A percentile compares a stretch with the other conserved stretches of the same genome.
These are phyloP conservation scores for Nicator chloris DNA, from an alignment of 2,113 vertebrate species.

Conservation along the genomic window DNA sequence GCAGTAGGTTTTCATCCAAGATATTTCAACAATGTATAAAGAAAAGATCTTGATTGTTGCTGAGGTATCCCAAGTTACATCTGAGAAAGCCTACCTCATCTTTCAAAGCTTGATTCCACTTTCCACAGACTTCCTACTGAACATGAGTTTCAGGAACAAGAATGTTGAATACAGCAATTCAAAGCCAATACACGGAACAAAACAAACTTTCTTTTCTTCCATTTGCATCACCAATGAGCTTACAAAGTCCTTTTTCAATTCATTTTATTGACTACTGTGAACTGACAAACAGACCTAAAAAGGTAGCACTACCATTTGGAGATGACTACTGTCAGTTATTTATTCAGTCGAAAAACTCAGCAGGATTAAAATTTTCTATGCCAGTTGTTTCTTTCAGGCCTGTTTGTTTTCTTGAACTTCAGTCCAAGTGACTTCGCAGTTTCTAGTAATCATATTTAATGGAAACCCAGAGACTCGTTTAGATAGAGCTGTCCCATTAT, in stretches of 20 bases:
- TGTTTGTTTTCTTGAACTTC: background rate
- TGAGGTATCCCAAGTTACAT: background rate
- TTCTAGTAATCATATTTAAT: background rate
- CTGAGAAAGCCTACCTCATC: background rate
- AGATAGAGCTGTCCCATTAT: background rate
- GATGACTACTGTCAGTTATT: background rate
- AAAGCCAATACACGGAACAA: background rate
- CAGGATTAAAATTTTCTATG: background rate
- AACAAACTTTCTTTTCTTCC: background rate
- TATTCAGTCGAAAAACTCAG: background rate
- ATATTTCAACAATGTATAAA: background rate
- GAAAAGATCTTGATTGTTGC: background rate
- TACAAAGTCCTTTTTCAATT: background rate
- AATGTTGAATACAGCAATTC: background rate
- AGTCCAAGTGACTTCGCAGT: background rate
- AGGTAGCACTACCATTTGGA: background rate
- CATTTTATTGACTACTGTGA: background rate
- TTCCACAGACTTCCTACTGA: background rate
- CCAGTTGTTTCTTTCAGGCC: background rate
- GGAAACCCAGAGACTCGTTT: background rate
- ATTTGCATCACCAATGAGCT: background rate
- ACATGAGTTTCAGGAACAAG: background rate
- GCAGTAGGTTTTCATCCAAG: background rate
- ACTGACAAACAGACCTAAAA: background rate
- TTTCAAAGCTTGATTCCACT: background rate